These are phyloP conservation scores for Cairina moschata DNA, from an alignment of 2,113 vertebrate species.

Conservation along the genomic window DNA sequence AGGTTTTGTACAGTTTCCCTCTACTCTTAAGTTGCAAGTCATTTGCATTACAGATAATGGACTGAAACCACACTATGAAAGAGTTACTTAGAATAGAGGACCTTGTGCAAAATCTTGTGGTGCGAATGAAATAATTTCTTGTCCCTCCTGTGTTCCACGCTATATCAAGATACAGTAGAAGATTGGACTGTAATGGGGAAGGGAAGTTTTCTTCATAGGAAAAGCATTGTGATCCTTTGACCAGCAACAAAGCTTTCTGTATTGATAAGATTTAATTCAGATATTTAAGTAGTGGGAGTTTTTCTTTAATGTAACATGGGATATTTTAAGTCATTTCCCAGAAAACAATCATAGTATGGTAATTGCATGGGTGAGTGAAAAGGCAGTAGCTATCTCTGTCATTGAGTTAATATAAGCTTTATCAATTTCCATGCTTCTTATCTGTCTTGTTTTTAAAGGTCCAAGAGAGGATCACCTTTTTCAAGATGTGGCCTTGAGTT, in stretches of 20 bases:
- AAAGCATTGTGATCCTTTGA: neutral
- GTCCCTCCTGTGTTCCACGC: neutral
- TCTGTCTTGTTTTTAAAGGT: conserved; percentile 43
- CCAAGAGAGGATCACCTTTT: neutral
- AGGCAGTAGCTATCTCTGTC: neutral
- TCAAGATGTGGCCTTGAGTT: neutral
- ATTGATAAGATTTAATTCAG: conserved; percentile 44
- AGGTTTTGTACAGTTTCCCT: conserved; percentile 38
- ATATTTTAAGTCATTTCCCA: conserved; percentile 53
- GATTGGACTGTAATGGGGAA: neutral
- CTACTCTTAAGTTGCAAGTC: conserved; percentile 32
- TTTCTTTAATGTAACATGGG: conserved; percentile 45
- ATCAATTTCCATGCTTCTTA: conserved; percentile 45
- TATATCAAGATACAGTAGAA: neutral
- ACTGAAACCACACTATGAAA: neutral
- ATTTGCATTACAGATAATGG: conserved; percentile 20
- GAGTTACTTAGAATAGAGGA: neutral
- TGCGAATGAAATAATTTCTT: conserved; percentile 30
- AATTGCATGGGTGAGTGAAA: conserved; percentile 30
- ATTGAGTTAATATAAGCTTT: conserved; percentile 35
- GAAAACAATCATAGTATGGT: conserved; percentile 3
- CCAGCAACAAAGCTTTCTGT: neutral
- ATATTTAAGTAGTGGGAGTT: conserved; percentile 1
- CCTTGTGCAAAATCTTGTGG: conserved; percentile 11
- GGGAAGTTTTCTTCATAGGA: neutral